Percentiles rank a stretch among this genome's conserved stretches.
phyloP scores from a whole-genome alignment of 2,888 invertebrate genomes.

The Tenthredo mesomela region DNA sequence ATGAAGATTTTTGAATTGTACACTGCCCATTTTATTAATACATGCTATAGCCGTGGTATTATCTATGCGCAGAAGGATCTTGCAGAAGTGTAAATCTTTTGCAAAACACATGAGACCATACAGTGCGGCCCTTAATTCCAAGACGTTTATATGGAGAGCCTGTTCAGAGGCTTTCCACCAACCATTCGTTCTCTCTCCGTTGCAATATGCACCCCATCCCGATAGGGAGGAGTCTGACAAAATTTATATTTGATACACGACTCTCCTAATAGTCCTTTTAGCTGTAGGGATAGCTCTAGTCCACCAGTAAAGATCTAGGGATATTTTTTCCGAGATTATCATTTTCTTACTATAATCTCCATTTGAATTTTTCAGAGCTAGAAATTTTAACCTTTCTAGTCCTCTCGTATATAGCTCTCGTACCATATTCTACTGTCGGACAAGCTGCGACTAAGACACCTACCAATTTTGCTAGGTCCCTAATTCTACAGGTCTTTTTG shows the following conservation, averaged over 20 bases:
- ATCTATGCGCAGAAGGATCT: slow-evolving; percentile 55
- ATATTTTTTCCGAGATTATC: not conserved
- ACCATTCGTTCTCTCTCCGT: slow-evolving; percentile 44
- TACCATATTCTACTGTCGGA: no score
- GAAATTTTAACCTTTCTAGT: no score
- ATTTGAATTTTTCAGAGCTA: no score
- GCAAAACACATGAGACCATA: slow-evolving; percentile 58
- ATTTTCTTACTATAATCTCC: no score
- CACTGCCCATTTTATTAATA: slow-evolving; percentile 48
- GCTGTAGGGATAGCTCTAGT: slow-evolving; percentile 36
- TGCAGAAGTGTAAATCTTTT: slow-evolving; percentile 25
- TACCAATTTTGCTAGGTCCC: no score
- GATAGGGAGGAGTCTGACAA: slow-evolving; percentile 58
- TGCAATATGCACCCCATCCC: slow-evolving; percentile 54
- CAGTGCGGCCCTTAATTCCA: slow-evolving; percentile 56
- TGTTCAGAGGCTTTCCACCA: slow-evolving; percentile 52
- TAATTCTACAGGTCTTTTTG: no score
- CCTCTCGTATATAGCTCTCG: no score
- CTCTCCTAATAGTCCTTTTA: slow-evolving; percentile 45
- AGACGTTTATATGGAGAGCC: slow-evolving; percentile 52
- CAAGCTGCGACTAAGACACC: no score
- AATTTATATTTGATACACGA: slow-evolving; percentile 53
- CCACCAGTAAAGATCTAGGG: slow-evolving; percentile 54
- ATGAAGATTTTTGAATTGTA: slow-evolving; percentile 52
- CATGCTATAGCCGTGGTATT: slow-evolving; percentile 53